Percentiles rank a stretch among this genome's conserved stretches.
Conservation (phyloP, 2,888 invertebrate genomes). For the Scaptomyza flava region DNA sequence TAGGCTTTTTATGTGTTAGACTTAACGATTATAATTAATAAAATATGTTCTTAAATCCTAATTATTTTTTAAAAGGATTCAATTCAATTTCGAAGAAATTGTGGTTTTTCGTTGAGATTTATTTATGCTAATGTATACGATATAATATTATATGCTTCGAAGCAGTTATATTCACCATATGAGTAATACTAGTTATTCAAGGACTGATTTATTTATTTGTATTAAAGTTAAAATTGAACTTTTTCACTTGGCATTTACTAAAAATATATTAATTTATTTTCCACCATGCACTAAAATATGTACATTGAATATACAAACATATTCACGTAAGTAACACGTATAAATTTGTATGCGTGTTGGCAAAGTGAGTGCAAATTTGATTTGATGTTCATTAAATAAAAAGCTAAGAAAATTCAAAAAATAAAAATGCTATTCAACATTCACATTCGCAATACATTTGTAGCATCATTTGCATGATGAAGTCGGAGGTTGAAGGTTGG, state of each 20-base stretch:
- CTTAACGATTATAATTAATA: too few relatives aligned
- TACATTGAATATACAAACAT: too few relatives aligned
- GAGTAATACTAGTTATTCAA: background rate
- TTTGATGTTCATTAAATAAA: constrained; percentile 55
- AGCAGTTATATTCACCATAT: background rate
- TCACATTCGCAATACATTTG: constrained; percentile 26
- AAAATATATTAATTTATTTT: background rate
- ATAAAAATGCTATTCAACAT: constrained; percentile 6
- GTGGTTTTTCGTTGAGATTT: too few relatives aligned
- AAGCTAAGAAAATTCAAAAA: constrained; percentile 9
- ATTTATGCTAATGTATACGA: too few relatives aligned
- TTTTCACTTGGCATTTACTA: background rate
- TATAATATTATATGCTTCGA: too few relatives aligned
- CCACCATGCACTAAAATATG: too few relatives aligned
- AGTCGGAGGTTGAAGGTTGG: background rate
- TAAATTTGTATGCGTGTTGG: constrained; percentile 44
- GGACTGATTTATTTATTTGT: too few relatives aligned
- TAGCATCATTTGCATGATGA: constrained; percentile 20
- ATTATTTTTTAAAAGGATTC: too few relatives aligned
- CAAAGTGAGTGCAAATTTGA: constrained; percentile 49
- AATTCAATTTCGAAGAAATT: too few relatives aligned
- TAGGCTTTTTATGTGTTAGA: too few relatives aligned
- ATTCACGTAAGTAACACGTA: constrained; percentile 4
- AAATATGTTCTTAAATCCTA: too few relatives aligned
- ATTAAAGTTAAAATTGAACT: background rate